Evolutionary conservation across 2,797 vertebrate genomes (phyloP), one percentile per base, ranked within the genome.

Genomic region (Aldrovandia affinis): DNA sequence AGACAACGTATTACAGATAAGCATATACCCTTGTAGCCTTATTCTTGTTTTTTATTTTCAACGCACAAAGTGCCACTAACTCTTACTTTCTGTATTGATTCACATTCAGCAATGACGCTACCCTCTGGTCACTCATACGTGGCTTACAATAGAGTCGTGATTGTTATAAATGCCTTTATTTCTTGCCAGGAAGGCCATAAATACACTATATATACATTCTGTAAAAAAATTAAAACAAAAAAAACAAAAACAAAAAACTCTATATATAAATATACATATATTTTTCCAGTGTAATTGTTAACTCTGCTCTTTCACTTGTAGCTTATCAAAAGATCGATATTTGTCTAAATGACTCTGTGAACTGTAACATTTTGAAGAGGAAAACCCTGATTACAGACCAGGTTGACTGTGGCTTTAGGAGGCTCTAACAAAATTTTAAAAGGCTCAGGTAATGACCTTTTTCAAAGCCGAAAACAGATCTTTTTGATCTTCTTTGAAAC

Each of bases 251-350:
- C 47, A 82, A 10, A 55, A 10, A 82, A 30, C 50, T 33, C 63
- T 83, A 78, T 78, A 95, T 95, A 95, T 94, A 94, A 94, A 95
- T 95, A 95, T 94, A 95, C 93, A 92, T 96, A 95, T 96, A 96
- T 96, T 96, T 96, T 96, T 96, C 91, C 95, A 95, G 95, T 95
- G 94, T 95, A 95, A 93, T 95, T 95, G 95, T 95, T 94, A 93
- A 94, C 92, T 91, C 81, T 89, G 87, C 89, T 92, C 91, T 93
- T 94, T 92, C 92, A 94, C 92, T 93, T 93, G 94, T 92, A 91
- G 89, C 92, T 91, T 91, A 91, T 90, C 90, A 89, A 88, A 93
- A 89, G 90, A 90, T 81, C 89, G 89, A 87, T 90, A 89, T 92
- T 91, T 93, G 94, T 94, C 89, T 87, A 90, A 89, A 92, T 93